These are phyloP conservation scores for Ophioninae sp. DNA, from an alignment of 2,888 invertebrate species.

Conservation along the genomic window DNA sequence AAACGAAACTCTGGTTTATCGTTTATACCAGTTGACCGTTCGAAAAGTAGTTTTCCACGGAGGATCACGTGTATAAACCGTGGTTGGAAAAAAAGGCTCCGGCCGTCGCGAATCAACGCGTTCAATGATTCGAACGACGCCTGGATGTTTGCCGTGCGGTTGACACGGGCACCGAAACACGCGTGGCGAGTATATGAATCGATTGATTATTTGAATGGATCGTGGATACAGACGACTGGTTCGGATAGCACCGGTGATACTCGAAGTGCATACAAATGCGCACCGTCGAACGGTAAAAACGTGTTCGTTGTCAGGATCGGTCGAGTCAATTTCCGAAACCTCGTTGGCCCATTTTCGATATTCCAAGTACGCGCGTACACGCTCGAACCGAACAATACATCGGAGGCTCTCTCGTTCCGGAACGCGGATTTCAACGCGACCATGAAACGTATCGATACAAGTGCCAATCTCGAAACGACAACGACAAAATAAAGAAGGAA, in stretches of 20 bases:
- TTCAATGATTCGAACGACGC: not conserved
- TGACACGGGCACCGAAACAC: not conserved
- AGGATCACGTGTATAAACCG: not conserved
- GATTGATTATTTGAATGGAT: not conserved
- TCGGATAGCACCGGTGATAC: conserved; percentile 13
- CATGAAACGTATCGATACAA: not conserved
- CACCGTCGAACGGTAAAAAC: not conserved
- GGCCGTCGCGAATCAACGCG: not conserved
- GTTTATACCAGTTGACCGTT: not conserved
- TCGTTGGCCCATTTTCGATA: not conserved
- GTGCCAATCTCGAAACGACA: not conserved
- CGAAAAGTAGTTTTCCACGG: not conserved
- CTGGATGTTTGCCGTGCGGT: not conserved
- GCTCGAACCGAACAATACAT: not conserved
- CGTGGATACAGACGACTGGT: not conserved
- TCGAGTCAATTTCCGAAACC: conserved; percentile 10
- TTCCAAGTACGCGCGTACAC: not conserved
- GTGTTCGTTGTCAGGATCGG: not conserved
- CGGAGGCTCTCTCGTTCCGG: not conserved
- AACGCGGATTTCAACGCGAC: not conserved
- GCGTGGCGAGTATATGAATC: not conserved
- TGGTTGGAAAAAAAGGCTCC: not conserved
- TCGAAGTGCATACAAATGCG: conserved; percentile 8
- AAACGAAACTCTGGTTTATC: too few species aligned
- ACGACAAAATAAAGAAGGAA: not conserved